Percentiles rank a stretch among this genome's conserved stretches.
Evolutionary conservation across 2,888 invertebrate species (phyloP).

Genomic region (Cryptus armator): DNA sequence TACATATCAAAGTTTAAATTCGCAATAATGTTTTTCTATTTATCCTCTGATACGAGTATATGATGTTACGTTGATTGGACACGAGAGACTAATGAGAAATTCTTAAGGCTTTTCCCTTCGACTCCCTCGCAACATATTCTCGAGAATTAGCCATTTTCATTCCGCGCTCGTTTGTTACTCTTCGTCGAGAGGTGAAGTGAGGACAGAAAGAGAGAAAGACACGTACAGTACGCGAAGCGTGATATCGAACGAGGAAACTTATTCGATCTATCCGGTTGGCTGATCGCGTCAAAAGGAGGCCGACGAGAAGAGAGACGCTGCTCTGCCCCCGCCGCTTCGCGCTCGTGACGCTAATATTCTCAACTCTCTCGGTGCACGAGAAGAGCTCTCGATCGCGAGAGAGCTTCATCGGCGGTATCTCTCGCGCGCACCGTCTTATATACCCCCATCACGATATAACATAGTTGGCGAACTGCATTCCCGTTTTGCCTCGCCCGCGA

Average conservation of each 20-base stretch:
- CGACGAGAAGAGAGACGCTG: slow-evolving; percentile 19
- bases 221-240: slow-evolving; percentile 33
- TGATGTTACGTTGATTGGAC: not conserved
- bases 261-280: slow-evolving; percentile 63
- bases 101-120: not conserved
- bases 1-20: too few relatives aligned
- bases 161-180: not conserved
- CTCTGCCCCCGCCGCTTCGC: slow-evolving; percentile 23
- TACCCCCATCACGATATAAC: slow-evolving; percentile 19
- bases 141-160: not conserved
- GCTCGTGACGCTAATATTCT: slow-evolving; percentile 56
- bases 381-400: slow-evolving; percentile 19
- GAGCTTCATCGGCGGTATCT: slow-evolving; percentile 23
- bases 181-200: slow-evolving; percentile 1
- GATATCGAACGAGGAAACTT: slow-evolving; percentile 68
- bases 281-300: slow-evolving; percentile 66
- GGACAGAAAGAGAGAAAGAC: not conserved
- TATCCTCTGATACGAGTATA: too few relatives aligned
- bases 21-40: not conserved
- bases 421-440: not conserved
- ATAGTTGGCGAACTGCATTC: slow-evolving; percentile 57
- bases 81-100: not conserved
- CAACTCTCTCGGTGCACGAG: slow-evolving; percentile 22
- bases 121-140: not conserved
- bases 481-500: slow-evolving; percentile 64